Conservation (phyloP, 1,140 invertebrate genomes). For the Dufourea novaeangliae region DNA sequence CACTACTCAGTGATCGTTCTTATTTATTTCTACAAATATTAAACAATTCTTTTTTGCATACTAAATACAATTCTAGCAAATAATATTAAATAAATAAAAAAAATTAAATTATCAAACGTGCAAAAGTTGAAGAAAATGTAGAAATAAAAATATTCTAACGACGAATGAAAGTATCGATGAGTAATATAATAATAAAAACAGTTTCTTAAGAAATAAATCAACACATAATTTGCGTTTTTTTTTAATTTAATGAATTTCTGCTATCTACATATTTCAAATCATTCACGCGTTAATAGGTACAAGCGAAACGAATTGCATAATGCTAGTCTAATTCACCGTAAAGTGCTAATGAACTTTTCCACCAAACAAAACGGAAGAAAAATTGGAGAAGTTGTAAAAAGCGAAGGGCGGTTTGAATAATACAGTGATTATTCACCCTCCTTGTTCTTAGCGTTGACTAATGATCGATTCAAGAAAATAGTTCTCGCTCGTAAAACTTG, state of each 20-base stretch:
- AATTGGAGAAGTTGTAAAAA: conserved; percentile 59
- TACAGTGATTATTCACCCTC: conserved; percentile 63
- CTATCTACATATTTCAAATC: background rate
- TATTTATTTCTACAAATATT: background rate
- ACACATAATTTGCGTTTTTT: background rate
- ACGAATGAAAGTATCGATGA: background rate
- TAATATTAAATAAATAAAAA: background rate
- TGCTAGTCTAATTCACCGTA: conserved; percentile 36
- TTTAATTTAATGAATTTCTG: background rate
- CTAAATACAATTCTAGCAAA: background rate
- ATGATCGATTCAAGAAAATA: conserved; percentile 46
- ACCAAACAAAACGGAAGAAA: conserved; percentile 40
- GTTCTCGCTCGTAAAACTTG: conserved; percentile 50
- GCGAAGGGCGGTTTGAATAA: conserved; percentile 64
- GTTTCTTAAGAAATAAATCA: background rate
- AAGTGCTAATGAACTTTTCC: conserved; percentile 44
- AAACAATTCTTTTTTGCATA: background rate
- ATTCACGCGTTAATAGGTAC: background rate
- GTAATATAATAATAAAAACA: background rate
- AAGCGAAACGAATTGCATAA: conserved; percentile 17
- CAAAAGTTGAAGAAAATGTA: background rate
- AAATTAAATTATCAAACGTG: background rate
- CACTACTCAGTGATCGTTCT: background rate
- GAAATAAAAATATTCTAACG: background rate
- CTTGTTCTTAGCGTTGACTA: conserved; percentile 56